A percentile compares a stretch with the other conserved stretches of the same genome.
These are phyloP conservation scores for Amphiura filiformis DNA, from an alignment of 35 echinoderm and acorn worm species.

Conservation along the genomic window DNA sequence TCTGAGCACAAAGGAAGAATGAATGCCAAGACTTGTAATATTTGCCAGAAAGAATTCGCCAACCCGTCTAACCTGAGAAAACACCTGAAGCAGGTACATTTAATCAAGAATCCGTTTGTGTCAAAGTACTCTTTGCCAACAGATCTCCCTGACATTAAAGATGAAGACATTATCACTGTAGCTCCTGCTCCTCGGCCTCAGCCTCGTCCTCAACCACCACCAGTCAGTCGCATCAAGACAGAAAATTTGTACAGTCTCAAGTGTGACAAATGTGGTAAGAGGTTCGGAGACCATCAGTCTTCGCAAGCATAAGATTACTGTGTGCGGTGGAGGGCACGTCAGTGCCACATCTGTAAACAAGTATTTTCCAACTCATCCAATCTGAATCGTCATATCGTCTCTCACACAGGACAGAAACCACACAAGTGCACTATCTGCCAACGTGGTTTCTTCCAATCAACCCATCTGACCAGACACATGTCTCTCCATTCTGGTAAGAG, in stretches of 20 bases:
- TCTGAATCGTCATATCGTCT: neutral
- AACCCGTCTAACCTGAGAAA: neutral
- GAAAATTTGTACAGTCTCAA: neutral
- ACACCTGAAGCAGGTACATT: neutral
- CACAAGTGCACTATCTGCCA: neutral
- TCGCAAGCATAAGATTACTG: neutral
- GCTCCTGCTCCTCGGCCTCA: neutral
- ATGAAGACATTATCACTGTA: neutral
- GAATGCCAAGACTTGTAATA: neutral
- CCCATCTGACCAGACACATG: neutral
- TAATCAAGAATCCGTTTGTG: neutral
- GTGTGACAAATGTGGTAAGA: neutral
- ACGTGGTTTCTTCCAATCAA: neutral
- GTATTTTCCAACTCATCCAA: neutral
- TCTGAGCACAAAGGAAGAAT: neutral
- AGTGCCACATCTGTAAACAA: constrained; percentile 11
- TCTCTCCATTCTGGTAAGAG: neutral
- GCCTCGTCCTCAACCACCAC: neutral
- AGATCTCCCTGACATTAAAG: neutral
- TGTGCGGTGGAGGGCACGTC: neutral
- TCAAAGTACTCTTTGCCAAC: neutral
- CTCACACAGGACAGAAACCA: neutral
- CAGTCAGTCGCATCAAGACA: neutral
- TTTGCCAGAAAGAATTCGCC: neutral
- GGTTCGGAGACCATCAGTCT: neutral